Conservation (phyloP, 2,797 vertebrate species). For the Cyclura pinguis region DNA sequence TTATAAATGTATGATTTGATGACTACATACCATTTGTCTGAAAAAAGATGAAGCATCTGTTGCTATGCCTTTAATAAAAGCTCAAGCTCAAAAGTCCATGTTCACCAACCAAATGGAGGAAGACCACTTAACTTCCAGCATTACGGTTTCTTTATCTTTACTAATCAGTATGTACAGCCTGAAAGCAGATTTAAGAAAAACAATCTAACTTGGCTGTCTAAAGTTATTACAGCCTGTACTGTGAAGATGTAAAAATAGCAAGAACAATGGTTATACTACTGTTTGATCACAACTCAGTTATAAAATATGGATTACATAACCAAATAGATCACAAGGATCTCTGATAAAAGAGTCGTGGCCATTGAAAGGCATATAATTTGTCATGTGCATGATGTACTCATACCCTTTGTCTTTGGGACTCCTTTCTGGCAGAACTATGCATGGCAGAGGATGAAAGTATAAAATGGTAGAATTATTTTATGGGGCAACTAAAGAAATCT, state of each 20-base stretch:
- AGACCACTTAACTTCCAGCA: slow-evolving; percentile 4
- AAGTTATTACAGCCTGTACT: slow-evolving; percentile 26
- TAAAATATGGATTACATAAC: slow-evolving; percentile 41
- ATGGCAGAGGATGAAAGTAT: not conserved
- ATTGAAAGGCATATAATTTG: slow-evolving; percentile 14
- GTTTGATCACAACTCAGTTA: slow-evolving; percentile 48
- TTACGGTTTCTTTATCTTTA: slow-evolving; percentile 28
- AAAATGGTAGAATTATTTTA: not conserved
- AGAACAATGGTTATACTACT: slow-evolving; percentile 40
- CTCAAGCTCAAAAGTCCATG: not conserved
- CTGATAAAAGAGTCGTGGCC: slow-evolving; percentile 15
- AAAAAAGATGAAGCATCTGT: not conserved
- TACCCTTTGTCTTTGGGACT: slow-evolving; percentile 39
- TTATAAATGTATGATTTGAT: not conserved
- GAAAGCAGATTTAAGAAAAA: slow-evolving; percentile 15
- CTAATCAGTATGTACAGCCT: slow-evolving; percentile 18
- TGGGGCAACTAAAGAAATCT: not conserved
- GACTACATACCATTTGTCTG: not conserved
- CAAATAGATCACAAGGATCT: slow-evolving; percentile 33
- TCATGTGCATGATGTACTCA: not conserved
- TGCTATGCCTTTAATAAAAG: slow-evolving; percentile 2
- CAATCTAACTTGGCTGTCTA: slow-evolving; percentile 45
- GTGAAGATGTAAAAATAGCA: slow-evolving; percentile 49
- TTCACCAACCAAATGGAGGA: not conserved
- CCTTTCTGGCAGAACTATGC: not conserved